Evolutionary conservation across 2,888 invertebrate genomes (phyloP).

Genomic region (Heliconius hortense): DNA sequence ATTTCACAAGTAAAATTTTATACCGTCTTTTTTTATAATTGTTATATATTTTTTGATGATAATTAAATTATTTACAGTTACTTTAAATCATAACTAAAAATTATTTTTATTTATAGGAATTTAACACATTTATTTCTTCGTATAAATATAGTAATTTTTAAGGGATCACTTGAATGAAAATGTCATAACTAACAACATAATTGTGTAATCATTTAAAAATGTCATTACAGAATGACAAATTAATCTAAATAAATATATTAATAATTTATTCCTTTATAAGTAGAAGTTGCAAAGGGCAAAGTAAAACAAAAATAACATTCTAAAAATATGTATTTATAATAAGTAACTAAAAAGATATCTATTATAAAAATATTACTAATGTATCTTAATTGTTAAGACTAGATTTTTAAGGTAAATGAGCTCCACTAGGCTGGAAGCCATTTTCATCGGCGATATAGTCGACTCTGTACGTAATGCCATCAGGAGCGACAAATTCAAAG

Average conservation of each 20-base stretch:
- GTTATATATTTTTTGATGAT: no score
- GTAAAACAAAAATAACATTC: background rate
- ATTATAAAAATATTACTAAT: constrained; percentile 12
- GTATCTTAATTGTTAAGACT: constrained; percentile 36
- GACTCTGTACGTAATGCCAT: constrained; percentile 73
- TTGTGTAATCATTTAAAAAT: background rate
- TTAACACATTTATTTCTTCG: no score
- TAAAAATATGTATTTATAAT: constrained; percentile 4
- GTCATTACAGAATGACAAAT: background rate
- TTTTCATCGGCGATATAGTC: constrained; percentile 77
- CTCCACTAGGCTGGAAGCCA: constrained; percentile 66
- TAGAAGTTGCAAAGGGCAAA: background rate
- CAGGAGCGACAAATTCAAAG: constrained; percentile 71
- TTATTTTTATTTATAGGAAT: no score
- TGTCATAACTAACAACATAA: no score
- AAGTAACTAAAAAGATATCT: constrained; percentile 1
- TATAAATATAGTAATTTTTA: no score
- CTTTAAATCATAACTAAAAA: no score
- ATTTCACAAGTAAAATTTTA: no score
- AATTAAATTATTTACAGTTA: no score
- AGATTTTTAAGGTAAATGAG: constrained; percentile 62
- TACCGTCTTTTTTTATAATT: no score
- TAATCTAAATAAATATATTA: background rate
- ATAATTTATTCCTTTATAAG: background rate
- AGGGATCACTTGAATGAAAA: no score